Conservation (phyloP, 2,888 invertebrate species). For the Labia minor region DNA sequence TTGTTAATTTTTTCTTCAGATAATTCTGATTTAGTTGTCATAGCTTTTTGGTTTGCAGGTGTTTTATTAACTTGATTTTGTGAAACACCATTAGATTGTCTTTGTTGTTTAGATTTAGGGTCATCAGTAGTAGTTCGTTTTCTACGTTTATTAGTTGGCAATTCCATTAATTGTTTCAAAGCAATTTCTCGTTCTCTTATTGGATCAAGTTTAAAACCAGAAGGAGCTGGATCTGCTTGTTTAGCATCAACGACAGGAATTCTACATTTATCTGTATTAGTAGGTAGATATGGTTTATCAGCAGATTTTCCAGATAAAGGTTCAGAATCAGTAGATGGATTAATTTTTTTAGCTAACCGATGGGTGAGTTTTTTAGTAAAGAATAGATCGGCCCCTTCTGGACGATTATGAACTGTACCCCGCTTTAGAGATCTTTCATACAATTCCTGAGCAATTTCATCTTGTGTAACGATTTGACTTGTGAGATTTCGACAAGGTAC, state of each 20-base stretch:
- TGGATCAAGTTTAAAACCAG: slow-evolving; percentile 34
- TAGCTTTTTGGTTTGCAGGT: background rate
- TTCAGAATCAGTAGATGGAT: slow-evolving; percentile 31
- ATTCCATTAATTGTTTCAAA: slow-evolving; percentile 44
- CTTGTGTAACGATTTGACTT: slow-evolving; percentile 44
- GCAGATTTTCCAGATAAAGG: slow-evolving; percentile 23
- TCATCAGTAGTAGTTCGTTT: background rate
- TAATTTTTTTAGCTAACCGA: slow-evolving; percentile 39
- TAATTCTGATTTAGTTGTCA: background rate
- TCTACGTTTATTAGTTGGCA: slow-evolving; percentile 32
- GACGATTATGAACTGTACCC: slow-evolving; percentile 32
- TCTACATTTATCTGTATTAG: background rate
- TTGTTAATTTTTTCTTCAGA: background rate
- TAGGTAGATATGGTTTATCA: slow-evolving; percentile 14
- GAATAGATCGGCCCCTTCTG: slow-evolving; percentile 38
- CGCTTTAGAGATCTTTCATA: slow-evolving; percentile 41
- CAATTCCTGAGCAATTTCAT: slow-evolving; percentile 45
- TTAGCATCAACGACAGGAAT: slow-evolving; percentile 16
- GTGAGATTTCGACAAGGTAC: slow-evolving; percentile 39
- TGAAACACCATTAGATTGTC: background rate
- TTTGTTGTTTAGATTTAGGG: background rate
- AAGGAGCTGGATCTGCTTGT: slow-evolving; percentile 17
- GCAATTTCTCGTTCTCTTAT: slow-evolving; percentile 44
- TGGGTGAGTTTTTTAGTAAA: slow-evolving; percentile 45
- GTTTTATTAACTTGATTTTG: background rate